phyloP scores from a whole-genome alignment of 2,113 vertebrate genomes.

The Pomatostomus ruficeps region DNA sequence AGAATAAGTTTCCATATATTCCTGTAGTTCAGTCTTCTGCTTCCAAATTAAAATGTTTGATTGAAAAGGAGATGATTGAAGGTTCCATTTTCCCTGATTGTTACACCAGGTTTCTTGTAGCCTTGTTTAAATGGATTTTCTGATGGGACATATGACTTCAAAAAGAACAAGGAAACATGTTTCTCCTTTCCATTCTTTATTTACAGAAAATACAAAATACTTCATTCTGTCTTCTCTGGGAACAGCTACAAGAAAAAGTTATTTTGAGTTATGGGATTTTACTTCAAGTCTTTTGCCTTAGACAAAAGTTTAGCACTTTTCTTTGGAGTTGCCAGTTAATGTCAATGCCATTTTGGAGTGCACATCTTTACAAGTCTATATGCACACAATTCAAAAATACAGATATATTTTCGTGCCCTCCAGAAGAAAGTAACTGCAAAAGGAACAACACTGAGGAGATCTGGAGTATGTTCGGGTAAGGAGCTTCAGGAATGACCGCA shows the following conservation, averaged over 20 bases:
- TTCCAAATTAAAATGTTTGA: conserved; percentile 48
- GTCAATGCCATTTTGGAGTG: not conserved
- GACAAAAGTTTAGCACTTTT: not conserved
- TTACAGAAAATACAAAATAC: not conserved
- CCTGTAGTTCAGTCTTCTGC: not conserved
- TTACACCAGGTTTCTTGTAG: not conserved
- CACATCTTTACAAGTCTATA: not conserved
- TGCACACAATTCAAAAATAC: not conserved
- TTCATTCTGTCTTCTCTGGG: not conserved
- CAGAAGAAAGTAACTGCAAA: not conserved
- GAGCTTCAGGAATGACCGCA: not conserved
- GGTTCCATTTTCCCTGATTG: conserved; percentile 29
- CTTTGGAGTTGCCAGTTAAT: not conserved
- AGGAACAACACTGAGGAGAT: not conserved
- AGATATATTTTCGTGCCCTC: not conserved
- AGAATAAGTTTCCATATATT: conserved; percentile 3
- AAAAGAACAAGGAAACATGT: not conserved
- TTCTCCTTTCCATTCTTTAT: not conserved
- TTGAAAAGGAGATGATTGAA: conserved; percentile 47
- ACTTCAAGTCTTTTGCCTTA: not conserved
- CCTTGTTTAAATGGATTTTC: conserved; percentile 8
- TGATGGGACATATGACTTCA: not conserved
- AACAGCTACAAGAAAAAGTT: not conserved
- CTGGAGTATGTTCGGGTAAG: not conserved
- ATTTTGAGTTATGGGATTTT: not conserved